Conservation (phyloP, 2,888 invertebrate genomes). For the Perizoma affinitatum region DNA sequence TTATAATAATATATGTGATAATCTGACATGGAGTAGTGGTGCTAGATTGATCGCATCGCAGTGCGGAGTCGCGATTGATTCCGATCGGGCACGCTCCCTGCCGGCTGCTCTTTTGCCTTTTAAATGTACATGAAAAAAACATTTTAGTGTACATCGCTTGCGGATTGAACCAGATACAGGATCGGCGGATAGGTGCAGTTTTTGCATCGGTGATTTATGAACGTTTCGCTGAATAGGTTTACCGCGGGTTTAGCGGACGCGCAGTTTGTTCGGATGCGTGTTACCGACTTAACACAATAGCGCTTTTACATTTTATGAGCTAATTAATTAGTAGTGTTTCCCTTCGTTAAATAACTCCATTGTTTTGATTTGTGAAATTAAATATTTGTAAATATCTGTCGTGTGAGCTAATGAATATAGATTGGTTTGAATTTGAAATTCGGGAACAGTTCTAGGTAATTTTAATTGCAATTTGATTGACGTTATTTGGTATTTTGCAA, state of each 20-base stretch:
- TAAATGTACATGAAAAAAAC: conserved; percentile 41
- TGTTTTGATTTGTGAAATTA: conserved; percentile 25
- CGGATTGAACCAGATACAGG: conserved; percentile 4
- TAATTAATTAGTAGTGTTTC: conserved; percentile 20
- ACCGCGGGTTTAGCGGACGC: conserved; percentile 13
- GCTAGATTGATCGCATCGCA: conserved; percentile 56
- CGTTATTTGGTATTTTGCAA: too few species aligned
- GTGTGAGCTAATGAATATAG: conserved; percentile 24
- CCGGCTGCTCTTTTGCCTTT: conserved; percentile 39
- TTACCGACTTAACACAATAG: conserved; percentile 14
- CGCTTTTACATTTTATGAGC: conserved; percentile 16
- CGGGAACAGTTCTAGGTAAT: too few species aligned
- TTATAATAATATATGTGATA: neutral
- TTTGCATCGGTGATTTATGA: conserved; percentile 24
- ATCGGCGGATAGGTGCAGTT: conserved; percentile 2
- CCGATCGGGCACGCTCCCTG: conserved; percentile 38
- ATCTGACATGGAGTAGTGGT: conserved; percentile 9
- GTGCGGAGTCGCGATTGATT: conserved; percentile 56
- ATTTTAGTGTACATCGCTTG: conserved; percentile 20
- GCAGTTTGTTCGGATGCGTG: conserved; percentile 12
- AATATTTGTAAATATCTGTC: conserved; percentile 23
- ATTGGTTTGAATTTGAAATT: neutral
- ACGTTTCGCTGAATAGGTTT: conserved; percentile 15
- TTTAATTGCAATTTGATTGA: too few species aligned
- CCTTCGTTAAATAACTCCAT: conserved; percentile 18